These are phyloP conservation scores for Nineta flava DNA, from an alignment of 2,888 invertebrate genomes.

Conservation along the genomic window DNA sequence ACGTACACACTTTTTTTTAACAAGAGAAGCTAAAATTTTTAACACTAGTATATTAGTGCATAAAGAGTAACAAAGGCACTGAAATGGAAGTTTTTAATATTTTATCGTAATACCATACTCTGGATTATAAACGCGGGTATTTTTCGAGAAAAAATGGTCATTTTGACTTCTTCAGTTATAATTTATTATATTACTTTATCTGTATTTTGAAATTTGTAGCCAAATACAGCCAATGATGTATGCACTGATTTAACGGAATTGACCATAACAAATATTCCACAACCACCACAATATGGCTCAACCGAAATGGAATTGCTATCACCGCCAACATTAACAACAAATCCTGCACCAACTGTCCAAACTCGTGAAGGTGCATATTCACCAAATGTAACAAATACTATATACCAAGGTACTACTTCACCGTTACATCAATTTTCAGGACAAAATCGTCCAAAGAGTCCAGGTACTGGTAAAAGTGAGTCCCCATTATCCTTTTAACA, in stretches of 20 bases:
- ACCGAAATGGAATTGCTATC: slow-evolving; percentile 24
- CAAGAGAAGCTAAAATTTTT: too few species aligned
- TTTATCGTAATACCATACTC: too few species aligned
- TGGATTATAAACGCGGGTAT: too few species aligned
- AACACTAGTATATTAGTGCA: too few species aligned
- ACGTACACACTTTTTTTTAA: too few species aligned
- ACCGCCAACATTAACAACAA: slow-evolving; percentile 22
- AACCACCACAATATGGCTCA: slow-evolving; percentile 11
- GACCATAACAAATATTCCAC: slow-evolving; percentile 24
- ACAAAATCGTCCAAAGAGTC: slow-evolving; percentile 27
- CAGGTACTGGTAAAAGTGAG: slow-evolving; percentile 21
- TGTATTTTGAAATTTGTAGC: slow-evolving; percentile 23
- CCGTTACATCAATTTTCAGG: slow-evolving; percentile 30
- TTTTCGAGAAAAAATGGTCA: too few species aligned
- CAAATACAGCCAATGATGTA: slow-evolving; percentile 42
- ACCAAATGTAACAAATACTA: slow-evolving; percentile 13
- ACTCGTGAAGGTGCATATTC: slow-evolving; percentile 19
- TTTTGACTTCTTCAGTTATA: too few species aligned
- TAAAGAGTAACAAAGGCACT: too few species aligned
- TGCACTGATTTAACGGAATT: slow-evolving; percentile 37
- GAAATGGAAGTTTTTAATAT: too few species aligned
- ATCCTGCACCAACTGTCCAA: slow-evolving; percentile 16
- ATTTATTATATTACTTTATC: too few species aligned
- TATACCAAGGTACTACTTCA: slow-evolving; percentile 30
- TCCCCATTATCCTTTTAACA: neutral